Evolutionary conservation across 2,113 vertebrate species (phyloP), one percentile per base, ranked within the genome.

Genomic region (Chamaea fasciata): DNA sequence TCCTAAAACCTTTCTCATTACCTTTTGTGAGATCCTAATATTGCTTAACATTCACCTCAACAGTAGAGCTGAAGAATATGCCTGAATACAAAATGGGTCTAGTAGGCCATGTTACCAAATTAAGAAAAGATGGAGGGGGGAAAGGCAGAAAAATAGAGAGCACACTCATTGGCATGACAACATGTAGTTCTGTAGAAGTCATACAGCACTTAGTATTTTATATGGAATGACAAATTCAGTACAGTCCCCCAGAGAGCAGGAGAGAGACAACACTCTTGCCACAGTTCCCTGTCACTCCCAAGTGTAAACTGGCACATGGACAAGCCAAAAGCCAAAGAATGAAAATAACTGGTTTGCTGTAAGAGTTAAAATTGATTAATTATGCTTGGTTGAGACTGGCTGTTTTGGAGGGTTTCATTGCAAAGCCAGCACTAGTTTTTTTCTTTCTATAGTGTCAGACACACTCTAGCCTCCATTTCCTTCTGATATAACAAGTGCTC

Each of bases 401-500:
- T 70, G 23, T 75, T 55, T 60, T 78, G 76, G 59, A 91, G 31
- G 13, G 41, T 70, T 92, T 81, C 28, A 16, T 2, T 93, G 57
- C 73, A 69, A 42, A 90, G 69, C 22, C 56, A 81, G 59, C n/a
- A 15, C 65, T 44, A 15, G 4, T 75, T 94, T 90, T 89, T 95
- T 92, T 83, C 71, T 86, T 90, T 90, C 76, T 90, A 63, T 75
- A 57, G 24, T 60, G 44, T 93, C 69, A 86, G 73, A 41, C 80
- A 75, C 63, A 27, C 62, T 80, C 35, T 47, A 92, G 77, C 90
- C 90, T 97, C 87, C 90, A 95, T 97, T 98, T 96, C 88, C 91
- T 97, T 97, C 83, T 92, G 90, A 90, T 91, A 75, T 3, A 74
- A 73, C 60, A 89, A 89, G 49, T 67, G 39, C 47, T 86, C 22